These are phyloP conservation scores for Philotrypesis tridentata DNA, from an alignment of 1,140 invertebrate genomes.

Conservation along the genomic window DNA sequence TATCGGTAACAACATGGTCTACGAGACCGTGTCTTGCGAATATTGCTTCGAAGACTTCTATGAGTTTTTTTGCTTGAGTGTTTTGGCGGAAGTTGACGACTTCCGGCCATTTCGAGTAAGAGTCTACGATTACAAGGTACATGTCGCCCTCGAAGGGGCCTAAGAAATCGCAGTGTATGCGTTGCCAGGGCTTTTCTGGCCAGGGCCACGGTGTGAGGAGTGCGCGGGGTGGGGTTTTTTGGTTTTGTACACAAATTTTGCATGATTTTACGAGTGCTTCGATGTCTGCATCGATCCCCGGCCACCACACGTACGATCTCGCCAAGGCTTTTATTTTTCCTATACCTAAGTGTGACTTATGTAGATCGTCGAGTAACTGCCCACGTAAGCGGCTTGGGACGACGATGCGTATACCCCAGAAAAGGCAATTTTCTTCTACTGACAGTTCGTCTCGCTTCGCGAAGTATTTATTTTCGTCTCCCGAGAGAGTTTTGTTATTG, in stretches of 20 bases:
- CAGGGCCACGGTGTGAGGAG: constrained; percentile 65
- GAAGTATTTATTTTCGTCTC: neutral
- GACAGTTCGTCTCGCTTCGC: constrained; percentile 26
- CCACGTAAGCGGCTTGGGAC: constrained; percentile 61
- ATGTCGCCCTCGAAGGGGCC: no score
- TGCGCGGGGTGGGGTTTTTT: constrained; percentile 54
- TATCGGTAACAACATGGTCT: constrained; percentile 36
- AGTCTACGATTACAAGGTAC: no score
- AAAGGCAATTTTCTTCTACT: constrained; percentile 43
- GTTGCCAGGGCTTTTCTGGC: constrained; percentile 54
- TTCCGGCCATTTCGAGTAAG: no score
- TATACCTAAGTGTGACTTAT: constrained; percentile 68
- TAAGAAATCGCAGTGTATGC: constrained; percentile 43
- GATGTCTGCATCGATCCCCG: constrained; percentile 67
- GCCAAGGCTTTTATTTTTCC: constrained; percentile 69
- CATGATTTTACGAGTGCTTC: constrained; percentile 22
- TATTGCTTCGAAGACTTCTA: constrained; percentile 41
- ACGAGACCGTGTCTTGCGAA: constrained; percentile 51
- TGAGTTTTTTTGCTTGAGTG: constrained; percentile 27
- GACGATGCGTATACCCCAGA: constrained; percentile 61
- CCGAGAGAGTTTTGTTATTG: neutral
- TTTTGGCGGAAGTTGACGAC: no score
- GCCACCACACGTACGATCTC: constrained; percentile 70
- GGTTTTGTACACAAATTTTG: no score
- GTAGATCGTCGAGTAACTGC: constrained; percentile 63